These are phyloP conservation scores for Eulemur rubriventer DNA, from an alignment of 2,797 vertebrate species.

Conservation along the genomic window DNA sequence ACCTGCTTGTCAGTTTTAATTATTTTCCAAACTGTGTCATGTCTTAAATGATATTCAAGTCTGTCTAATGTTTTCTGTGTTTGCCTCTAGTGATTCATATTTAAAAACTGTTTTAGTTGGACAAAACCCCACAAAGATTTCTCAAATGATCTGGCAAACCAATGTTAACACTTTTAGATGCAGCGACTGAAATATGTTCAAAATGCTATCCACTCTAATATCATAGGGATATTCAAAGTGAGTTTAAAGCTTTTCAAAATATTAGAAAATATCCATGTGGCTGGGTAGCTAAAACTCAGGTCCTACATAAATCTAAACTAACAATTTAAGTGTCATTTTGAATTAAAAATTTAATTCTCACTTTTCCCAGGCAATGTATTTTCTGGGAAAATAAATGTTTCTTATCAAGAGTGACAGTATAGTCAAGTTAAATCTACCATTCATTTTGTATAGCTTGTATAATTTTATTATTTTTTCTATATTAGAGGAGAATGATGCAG, in stretches of 20 bases:
- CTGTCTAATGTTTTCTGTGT: not conserved
- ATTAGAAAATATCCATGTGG: not conserved
- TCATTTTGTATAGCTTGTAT: not conserved
- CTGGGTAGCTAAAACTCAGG: not conserved
- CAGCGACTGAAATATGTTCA: not conserved
- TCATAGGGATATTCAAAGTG: not conserved
- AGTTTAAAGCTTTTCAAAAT: slow-evolving; percentile 45
- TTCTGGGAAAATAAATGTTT: slow-evolving; percentile 14
- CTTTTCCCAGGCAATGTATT: slow-evolving; percentile 4
- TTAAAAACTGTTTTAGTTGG: not conserved
- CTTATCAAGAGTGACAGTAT: not conserved
- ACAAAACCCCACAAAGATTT: not conserved
- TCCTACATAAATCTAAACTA: not conserved
- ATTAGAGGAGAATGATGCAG: not conserved
- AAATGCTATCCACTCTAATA: not conserved
- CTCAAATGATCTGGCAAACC: not conserved
- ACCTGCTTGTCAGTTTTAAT: not conserved
- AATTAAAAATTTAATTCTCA: slow-evolving; percentile 5
- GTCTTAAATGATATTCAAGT: not conserved
- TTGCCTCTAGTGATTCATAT: not conserved
- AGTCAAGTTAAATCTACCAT: not conserved
- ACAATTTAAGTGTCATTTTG: not conserved
- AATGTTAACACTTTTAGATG: not conserved
- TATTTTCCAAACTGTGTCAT: not conserved
- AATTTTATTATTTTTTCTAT: not conserved